Base-by-base conservation (phyloP, 2,113 vertebrate genomes). In the Carassius carassius region DNA sequence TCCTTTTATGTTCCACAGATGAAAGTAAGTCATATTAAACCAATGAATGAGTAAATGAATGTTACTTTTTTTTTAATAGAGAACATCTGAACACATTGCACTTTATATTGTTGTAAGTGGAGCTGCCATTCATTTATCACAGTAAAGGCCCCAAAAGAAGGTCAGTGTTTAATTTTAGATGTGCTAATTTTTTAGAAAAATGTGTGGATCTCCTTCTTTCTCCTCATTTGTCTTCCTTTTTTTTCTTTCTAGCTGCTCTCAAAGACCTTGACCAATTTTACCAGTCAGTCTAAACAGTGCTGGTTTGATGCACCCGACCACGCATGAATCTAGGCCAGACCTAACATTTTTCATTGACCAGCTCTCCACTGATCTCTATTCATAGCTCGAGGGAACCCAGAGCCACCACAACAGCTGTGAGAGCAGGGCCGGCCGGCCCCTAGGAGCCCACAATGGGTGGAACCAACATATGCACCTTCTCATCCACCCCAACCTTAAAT, bases 111-210 rank as follows among this genome's bases (percentile, higher is more conserved):
- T 77, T 77, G 14, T 29, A 62, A 78, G n/a, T 70, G 21, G 23
- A 47, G 56, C 75, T 74, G 29, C 69, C 32, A 65, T 54, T 75
- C 35, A 69, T 67, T 81, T 70, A 70, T 80, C 60, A 67, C 62
- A 41, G 16, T 47, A 70, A 60, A 70, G 5, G 41, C 2, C 78
- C 9, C 78, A 47, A 44, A 37, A 51, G 62, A 86, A 72, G 75
- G 81, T 69, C 83, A 73, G 5, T 5, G 56, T 69, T 80, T 81
- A 32, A 77, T 81, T 70, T 81, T 84, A 78, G 78, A 35, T 10
- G 62, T 56, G 32, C 80, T 76, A 35, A 37, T 83, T 78, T 47
- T 76, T 17, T 54, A 5, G 56, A 41, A 25, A 54, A 56, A 76
- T 51, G 7, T 62, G 13, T 51, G 3, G 5, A 44, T 41, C 25